These are phyloP conservation scores for Solenodon paradoxus DNA, from an alignment of 2,113 vertebrate species.

Conservation along the genomic window DNA sequence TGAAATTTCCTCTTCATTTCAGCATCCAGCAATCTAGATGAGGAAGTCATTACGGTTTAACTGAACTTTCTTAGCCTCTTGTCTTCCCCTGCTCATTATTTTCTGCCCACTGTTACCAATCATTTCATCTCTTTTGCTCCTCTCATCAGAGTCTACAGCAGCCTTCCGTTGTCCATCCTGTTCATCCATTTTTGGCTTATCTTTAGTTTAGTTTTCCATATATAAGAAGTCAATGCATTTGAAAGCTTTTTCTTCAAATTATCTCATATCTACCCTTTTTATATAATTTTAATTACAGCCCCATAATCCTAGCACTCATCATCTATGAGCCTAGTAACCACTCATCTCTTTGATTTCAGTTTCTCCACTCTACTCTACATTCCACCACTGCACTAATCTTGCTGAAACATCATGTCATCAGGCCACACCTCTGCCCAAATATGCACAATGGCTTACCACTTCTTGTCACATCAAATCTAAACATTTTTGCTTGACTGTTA, in stretches of 20 bases:
- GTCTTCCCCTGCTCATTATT: neutral
- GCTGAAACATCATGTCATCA: conserved; percentile 19
- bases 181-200: neutral
- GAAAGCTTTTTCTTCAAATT: neutral
- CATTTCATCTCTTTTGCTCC: neutral
- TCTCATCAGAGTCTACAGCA: neutral
- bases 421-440: conserved; percentile 19
- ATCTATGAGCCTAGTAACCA: neutral
- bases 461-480: conserved; percentile 16
- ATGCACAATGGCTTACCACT: neutral
- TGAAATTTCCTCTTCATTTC: neutral
- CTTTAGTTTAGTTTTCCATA: neutral
- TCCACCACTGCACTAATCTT: conserved; percentile 3
- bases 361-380: conserved; percentile 13
- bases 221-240: neutral
- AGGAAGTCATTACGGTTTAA: neutral
- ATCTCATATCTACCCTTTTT: neutral
- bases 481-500: neutral
- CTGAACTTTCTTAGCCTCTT: neutral
- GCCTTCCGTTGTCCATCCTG: neutral
- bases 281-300: neutral
- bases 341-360: neutral
- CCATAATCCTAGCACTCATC: neutral
- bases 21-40: neutral
- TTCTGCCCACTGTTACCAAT: neutral